phyloP scores from a whole-genome alignment of 1,140 invertebrate genomes.

The Panagrolaimus sp. region DNA sequence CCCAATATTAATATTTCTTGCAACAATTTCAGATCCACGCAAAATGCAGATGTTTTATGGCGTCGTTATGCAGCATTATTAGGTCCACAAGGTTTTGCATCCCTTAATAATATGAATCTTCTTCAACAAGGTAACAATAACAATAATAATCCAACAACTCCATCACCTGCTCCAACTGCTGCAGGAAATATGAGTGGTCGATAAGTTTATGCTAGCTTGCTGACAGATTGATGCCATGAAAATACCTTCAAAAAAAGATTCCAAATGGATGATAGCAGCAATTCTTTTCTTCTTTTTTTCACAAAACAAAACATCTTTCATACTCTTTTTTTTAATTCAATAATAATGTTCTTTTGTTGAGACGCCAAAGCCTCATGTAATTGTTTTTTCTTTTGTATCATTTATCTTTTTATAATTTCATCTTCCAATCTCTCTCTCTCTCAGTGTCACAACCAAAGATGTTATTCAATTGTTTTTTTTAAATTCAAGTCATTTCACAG shows the following conservation, averaged over 20 bases:
- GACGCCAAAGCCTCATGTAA: too few relatives aligned
- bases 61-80: constrained; percentile 40
- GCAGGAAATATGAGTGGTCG: not conserved
- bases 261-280: too few relatives aligned
- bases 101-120: constrained; percentile 25
- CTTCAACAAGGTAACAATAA: not conserved
- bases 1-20: constrained; percentile 4
- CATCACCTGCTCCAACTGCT: not conserved
- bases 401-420: not conserved
- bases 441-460: too few relatives aligned
- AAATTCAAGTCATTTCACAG: too few relatives aligned
- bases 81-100: constrained; percentile 42
- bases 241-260: too few relatives aligned
- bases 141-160: not conserved
- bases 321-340: not conserved
- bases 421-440: too few relatives aligned
- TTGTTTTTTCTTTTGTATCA: too few relatives aligned
- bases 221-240: too few relatives aligned
- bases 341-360: not conserved
- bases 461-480: too few relatives aligned
- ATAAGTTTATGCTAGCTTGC: too few relatives aligned
- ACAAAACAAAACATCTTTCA: not conserved
- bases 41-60: constrained; percentile 41
- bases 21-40: constrained; percentile 17
- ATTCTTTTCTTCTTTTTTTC: too few relatives aligned